phyloP scores from a whole-genome alignment of 2,113 vertebrate genomes.

The Ammodytes marinus region DNA sequence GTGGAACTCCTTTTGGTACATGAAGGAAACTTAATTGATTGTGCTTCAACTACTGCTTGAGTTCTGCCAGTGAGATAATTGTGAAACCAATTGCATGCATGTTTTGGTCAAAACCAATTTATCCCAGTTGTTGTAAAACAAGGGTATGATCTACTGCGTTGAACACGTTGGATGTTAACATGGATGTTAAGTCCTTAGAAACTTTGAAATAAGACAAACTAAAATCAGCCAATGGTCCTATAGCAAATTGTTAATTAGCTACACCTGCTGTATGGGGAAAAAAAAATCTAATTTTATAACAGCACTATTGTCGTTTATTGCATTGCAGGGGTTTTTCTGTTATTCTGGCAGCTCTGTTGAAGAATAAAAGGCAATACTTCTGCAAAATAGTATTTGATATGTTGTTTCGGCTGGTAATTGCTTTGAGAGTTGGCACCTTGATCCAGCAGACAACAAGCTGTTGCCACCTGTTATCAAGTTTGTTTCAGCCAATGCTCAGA shows the following conservation, averaged over 20 bases:
- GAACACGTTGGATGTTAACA: neutral
- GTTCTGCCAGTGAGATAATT: too few species aligned
- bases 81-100: too few species aligned
- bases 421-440: conserved; percentile 25
- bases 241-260: too few species aligned
- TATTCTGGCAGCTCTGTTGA: neutral
- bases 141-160: too few species aligned
- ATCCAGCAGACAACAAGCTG: conserved; percentile 33
- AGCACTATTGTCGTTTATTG: neutral
- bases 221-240: neutral
- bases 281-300: neutral
- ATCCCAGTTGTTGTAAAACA: too few species aligned
- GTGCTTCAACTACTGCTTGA: too few species aligned
- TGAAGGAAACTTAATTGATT: too few species aligned
- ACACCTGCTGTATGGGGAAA: neutral
- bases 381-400: neutral
- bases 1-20: too few species aligned
- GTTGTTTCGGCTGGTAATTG: conserved; percentile 32
- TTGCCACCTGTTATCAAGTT: conserved; percentile 50
- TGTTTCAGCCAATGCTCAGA: conserved; percentile 21
- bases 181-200: neutral
- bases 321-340: neutral
- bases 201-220: neutral
- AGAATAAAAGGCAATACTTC: neutral
- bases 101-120: too few species aligned